These are phyloP conservation scores for Porphyrio hochstetteri DNA, from an alignment of 2,113 vertebrate genomes.

Conservation along the genomic window DNA sequence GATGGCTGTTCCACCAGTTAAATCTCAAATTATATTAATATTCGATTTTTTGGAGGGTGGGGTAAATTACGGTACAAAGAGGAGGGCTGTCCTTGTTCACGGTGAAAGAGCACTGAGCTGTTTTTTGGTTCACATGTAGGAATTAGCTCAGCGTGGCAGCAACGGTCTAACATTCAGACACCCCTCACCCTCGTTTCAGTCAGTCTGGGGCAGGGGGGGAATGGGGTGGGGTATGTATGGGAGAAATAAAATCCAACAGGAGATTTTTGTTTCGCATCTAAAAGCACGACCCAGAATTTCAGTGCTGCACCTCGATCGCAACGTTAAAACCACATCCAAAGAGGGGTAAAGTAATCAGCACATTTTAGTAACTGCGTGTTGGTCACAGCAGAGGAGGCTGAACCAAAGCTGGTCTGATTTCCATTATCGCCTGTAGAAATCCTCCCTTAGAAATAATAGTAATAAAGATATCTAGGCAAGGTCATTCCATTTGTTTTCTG, in stretches of 20 bases:
- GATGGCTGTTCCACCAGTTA: constrained; percentile 86
- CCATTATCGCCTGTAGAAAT: constrained; percentile 42
- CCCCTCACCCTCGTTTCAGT: constrained; percentile 42
- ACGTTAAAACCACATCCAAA: not conserved
- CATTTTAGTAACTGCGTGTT: constrained; percentile 34
- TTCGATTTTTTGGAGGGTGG: constrained; percentile 79
- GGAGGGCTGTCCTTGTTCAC: constrained; percentile 43
- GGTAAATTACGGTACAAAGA: constrained; percentile 64
- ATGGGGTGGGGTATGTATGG: not conserved
- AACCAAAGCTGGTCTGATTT: constrained; percentile 17
- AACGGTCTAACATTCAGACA: constrained; percentile 13
- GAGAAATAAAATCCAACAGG: not conserved
- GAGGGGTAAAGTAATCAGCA: constrained; percentile 49
- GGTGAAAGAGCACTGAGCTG: constrained; percentile 43
- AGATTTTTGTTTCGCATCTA: constrained; percentile 18
- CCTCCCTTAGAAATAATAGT: constrained; percentile 25
- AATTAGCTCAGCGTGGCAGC: constrained; percentile 46
- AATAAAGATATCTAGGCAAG: constrained; percentile 35
- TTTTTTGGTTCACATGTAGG: constrained; percentile 43
- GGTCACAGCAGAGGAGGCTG: constrained; percentile 62
- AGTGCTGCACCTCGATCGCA: not conserved
- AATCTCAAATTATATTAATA: constrained; percentile 88
- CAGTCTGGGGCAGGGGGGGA: not conserved
- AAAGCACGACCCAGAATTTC: constrained; percentile 55
- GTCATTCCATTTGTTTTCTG: constrained; percentile 12